Conservation (phyloP, 2,888 invertebrate genomes). For the Leucania comma region DNA sequence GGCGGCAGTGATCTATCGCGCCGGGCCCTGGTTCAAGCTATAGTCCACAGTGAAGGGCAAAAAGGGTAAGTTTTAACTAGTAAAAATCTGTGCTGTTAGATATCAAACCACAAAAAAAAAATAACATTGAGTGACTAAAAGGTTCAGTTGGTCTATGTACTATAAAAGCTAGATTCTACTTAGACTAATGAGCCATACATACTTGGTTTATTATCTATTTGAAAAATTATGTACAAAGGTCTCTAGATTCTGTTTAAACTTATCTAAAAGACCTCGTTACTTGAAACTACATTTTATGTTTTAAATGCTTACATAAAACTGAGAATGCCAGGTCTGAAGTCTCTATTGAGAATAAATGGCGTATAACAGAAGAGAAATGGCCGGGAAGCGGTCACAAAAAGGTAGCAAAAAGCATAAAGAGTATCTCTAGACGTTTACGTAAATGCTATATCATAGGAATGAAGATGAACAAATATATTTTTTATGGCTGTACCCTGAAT, state of each 20-base stretch:
- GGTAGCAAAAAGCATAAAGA: constrained; percentile 31
- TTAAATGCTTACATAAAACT: constrained; percentile 30
- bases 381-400: constrained; percentile 35
- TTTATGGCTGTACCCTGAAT: not conserved
- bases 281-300: constrained; percentile 11
- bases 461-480: constrained; percentile 24
- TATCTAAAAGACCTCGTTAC: constrained; percentile 12
- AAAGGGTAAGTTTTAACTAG: too few relatives aligned
- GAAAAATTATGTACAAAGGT: not conserved
- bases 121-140: too few relatives aligned
- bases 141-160: too few relatives aligned
- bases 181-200: not conserved
- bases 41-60: too few relatives aligned
- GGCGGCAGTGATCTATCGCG: too few relatives aligned
- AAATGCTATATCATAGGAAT: constrained; percentile 44
- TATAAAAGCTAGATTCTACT: not conserved
- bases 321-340: constrained; percentile 9
- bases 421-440: constrained; percentile 23
- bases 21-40: too few relatives aligned
- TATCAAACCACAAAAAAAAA: too few relatives aligned
- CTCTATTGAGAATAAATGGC: constrained; percentile 40
- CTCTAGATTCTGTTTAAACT: constrained; percentile 4
- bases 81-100: too few relatives aligned
- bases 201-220: not conserved
- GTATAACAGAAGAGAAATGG: constrained; percentile 44